Percentiles rank a stretch among this genome's conserved stretches.
Conservation (phyloP, 1,140 invertebrate genomes). For the Drosophila azteca region DNA sequence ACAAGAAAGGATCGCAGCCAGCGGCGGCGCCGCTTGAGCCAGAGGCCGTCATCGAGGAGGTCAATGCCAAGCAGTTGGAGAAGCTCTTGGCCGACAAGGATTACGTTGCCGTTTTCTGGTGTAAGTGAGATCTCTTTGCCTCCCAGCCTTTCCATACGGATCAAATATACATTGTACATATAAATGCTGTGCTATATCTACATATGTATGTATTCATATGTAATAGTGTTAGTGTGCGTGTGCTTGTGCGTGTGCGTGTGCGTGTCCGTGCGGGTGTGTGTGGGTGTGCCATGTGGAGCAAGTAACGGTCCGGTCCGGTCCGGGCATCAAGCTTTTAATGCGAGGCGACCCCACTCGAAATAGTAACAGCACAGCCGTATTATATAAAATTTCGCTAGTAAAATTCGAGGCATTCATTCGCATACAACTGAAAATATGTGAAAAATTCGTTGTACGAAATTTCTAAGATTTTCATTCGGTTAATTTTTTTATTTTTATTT, state of each 20-base stretch:
- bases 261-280: not conserved
- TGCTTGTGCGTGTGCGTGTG: not conserved
- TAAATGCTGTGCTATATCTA: no score
- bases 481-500: constrained; percentile 57
- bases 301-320: constrained; percentile 52
- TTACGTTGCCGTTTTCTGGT: constrained; percentile 97
- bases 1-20: constrained; percentile 71
- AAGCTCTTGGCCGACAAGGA: constrained; percentile 94
- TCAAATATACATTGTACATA: no score
- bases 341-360: constrained; percentile 68
- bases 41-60: constrained; percentile 94
- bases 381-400: constrained; percentile 80
- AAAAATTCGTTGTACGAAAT: constrained; percentile 82
- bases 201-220: not conserved
- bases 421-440: constrained; percentile 82
- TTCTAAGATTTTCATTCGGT: constrained; percentile 75
- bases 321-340: constrained; percentile 49
- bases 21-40: constrained; percentile 69
- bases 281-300: constrained; percentile 23
- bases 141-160: no score
- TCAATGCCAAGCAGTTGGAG: constrained; percentile 95
- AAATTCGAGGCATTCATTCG: constrained; percentile 82
- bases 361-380: constrained; percentile 77
- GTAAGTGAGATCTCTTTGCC: constrained; percentile 87
- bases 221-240: not conserved